Percentiles rank a stretch among this genome's conserved stretches.
phyloP scores from a whole-genome alignment of 1,140 invertebrate species.

The Chlorops oryzae region DNA sequence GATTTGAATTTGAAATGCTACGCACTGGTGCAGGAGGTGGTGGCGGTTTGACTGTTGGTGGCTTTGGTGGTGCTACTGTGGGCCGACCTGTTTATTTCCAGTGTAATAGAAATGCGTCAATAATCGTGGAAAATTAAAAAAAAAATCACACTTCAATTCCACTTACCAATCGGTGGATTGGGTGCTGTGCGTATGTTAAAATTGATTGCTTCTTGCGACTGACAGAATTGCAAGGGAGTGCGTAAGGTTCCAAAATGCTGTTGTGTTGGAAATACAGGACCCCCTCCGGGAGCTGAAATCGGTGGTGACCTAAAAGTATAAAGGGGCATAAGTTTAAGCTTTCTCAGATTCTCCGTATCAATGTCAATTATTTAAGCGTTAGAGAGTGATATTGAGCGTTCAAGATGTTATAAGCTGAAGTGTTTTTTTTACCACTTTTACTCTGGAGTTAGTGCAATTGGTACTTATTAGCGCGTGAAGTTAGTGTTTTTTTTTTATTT shows the following conservation, averaged over 20 bases:
- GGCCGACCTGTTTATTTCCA: constrained; percentile 16
- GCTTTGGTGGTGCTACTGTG: constrained; percentile 31
- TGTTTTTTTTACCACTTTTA: no score
- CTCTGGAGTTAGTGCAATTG: no score
- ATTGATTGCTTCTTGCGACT: constrained; percentile 22
- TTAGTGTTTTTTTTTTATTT: no score
- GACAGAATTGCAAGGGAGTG: constrained; percentile 29
- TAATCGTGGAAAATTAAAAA: neutral
- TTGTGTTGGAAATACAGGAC: constrained; percentile 35
- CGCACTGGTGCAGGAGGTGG: constrained; percentile 44
- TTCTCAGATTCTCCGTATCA: no score
- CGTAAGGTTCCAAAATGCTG: constrained; percentile 45
- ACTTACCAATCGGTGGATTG: constrained; percentile 39
- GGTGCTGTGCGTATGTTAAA: constrained; percentile 33
- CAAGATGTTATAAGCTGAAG: no score
- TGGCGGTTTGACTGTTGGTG: constrained; percentile 42
- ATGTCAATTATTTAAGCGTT: no score
- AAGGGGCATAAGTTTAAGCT: neutral
- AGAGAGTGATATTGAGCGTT: no score
- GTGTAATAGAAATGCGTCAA: neutral
- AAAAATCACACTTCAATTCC: constrained; percentile 5
- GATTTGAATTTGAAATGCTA: constrained; percentile 44
- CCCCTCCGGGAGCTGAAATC: constrained; percentile 26
- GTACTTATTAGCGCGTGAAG: no score
- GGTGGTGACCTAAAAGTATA: constrained; percentile 41